Evolutionary conservation across 1,140 invertebrate genomes (phyloP).

Genomic region (Atopsyche davidsoni): DNA sequence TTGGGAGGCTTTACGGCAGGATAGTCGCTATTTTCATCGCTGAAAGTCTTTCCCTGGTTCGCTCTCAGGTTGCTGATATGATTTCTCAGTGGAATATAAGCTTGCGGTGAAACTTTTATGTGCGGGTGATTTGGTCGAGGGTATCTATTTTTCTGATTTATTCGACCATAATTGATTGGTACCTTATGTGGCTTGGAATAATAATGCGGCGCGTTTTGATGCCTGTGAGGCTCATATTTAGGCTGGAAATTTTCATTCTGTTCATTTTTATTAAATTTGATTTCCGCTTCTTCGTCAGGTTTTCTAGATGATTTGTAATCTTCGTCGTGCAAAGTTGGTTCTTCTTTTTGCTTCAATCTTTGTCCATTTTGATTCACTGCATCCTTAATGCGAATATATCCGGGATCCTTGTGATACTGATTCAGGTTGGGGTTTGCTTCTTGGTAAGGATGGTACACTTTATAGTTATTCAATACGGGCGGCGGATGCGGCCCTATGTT

Average conservation of each 20-base stretch:
- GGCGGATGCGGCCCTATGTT: too few species aligned
- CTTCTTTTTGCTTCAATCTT: slow-evolving; percentile 39
- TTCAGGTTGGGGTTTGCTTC: slow-evolving; percentile 38
- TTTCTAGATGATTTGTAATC: slow-evolving; percentile 34
- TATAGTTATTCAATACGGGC: too few species aligned
- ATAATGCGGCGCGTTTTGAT: slow-evolving; percentile 38
- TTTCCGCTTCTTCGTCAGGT: slow-evolving; percentile 35
- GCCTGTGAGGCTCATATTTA: slow-evolving; percentile 40
- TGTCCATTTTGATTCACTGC: slow-evolving; percentile 39
- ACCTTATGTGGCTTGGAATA: slow-evolving; percentile 33
- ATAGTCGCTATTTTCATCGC: slow-evolving; percentile 43
- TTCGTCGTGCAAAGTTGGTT: slow-evolving; percentile 34
- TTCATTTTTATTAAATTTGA: slow-evolving; percentile 31
- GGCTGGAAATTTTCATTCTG: slow-evolving; percentile 39
- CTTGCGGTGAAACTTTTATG: slow-evolving; percentile 41
- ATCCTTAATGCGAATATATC: slow-evolving; percentile 39
- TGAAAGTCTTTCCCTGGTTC: slow-evolving; percentile 42
- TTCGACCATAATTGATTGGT: slow-evolving; percentile 33
- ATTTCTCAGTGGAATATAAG: slow-evolving; percentile 41
- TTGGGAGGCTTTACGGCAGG: slow-evolving; percentile 33
- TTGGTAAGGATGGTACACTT: slow-evolving; percentile 43
- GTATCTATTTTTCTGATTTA: slow-evolving; percentile 41
- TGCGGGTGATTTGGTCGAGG: slow-evolving; percentile 38
- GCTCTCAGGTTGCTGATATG: slow-evolving; percentile 38
- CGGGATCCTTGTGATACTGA: slow-evolving; percentile 41